These are phyloP conservation scores for Eupsittula cactorum DNA, from an alignment of 2,113 vertebrate species.

Conservation along the genomic window DNA sequence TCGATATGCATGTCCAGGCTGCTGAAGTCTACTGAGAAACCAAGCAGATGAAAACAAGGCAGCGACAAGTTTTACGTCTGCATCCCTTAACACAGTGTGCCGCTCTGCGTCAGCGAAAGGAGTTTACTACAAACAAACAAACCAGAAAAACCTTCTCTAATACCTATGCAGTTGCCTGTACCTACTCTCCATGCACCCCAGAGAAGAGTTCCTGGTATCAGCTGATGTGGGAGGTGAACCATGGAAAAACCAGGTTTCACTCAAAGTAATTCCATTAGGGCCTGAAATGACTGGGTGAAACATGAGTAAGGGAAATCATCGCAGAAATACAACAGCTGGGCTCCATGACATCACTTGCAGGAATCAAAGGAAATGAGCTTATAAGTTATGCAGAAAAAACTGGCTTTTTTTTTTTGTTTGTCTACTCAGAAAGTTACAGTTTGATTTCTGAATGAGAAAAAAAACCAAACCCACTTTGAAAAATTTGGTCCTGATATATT, in stretches of 20 bases:
- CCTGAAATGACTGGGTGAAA: constrained; percentile 76
- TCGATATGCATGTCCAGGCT: background rate
- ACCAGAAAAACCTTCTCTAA: background rate
- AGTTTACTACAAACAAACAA: background rate
- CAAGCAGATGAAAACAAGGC: background rate
- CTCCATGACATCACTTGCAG: constrained; percentile 76
- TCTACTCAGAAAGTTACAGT: constrained; percentile 57
- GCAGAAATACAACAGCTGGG: constrained; percentile 76
- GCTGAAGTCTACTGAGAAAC: background rate
- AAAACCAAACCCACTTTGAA: constrained; percentile 22
- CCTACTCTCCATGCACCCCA: background rate
- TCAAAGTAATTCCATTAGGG: constrained; percentile 77
- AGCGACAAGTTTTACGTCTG: background rate
- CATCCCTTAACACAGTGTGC: background rate
- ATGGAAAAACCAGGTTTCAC: constrained; percentile 61
- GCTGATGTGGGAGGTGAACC: constrained; percentile 71
- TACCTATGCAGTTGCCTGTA: background rate
- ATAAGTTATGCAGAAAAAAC: constrained; percentile 68
- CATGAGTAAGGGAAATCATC: constrained; percentile 75
- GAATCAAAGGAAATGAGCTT: constrained; percentile 75
- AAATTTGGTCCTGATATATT: constrained; percentile 63
- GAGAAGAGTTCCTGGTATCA: constrained; percentile 56
- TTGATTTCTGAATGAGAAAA: constrained; percentile 41
- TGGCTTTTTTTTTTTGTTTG: constrained; percentile 25
- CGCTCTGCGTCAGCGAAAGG: background rate